Conservation (phyloP, 2,113 vertebrate genomes). For the Notarius quadriscutis region DNA sequence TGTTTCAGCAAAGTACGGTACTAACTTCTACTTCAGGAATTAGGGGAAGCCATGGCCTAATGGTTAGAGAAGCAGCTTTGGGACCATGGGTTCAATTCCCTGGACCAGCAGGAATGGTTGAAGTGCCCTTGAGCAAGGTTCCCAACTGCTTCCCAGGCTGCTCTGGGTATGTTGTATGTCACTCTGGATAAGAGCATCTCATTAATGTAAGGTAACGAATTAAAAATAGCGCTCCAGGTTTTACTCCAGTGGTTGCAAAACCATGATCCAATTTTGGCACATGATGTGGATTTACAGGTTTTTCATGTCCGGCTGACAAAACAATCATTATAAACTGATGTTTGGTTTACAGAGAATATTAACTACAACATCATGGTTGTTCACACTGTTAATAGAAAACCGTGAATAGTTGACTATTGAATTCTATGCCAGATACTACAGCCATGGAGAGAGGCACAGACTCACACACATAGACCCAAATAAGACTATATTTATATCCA, state of each 20-base stretch:
- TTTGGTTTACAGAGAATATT: not conserved
- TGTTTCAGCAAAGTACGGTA: not conserved
- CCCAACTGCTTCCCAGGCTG: too few relatives aligned
- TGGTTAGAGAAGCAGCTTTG: too few relatives aligned
- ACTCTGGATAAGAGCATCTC: too few relatives aligned
- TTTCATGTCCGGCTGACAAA: not conserved
- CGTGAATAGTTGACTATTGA: not conserved
- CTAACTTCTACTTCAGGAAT: not conserved
- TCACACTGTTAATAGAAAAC: not conserved
- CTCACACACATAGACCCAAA: not conserved
- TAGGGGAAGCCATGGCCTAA: too few relatives aligned
- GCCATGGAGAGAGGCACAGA: not conserved
- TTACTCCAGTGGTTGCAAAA: not conserved
- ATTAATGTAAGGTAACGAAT: too few relatives aligned
- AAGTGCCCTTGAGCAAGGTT: too few relatives aligned
- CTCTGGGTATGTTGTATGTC: too few relatives aligned
- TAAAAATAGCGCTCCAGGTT: not conserved
- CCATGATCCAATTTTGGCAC: not conserved
- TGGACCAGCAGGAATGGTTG: too few relatives aligned
- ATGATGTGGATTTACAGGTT: not conserved
- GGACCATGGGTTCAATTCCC: too few relatives aligned
- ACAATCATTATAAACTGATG: not conserved
- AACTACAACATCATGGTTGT: not conserved
- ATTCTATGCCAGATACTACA: not conserved
- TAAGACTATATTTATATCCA: not conserved